phyloP scores from a whole-genome alignment of 2,888 invertebrate genomes.

The Lycaena phlaeas region DNA sequence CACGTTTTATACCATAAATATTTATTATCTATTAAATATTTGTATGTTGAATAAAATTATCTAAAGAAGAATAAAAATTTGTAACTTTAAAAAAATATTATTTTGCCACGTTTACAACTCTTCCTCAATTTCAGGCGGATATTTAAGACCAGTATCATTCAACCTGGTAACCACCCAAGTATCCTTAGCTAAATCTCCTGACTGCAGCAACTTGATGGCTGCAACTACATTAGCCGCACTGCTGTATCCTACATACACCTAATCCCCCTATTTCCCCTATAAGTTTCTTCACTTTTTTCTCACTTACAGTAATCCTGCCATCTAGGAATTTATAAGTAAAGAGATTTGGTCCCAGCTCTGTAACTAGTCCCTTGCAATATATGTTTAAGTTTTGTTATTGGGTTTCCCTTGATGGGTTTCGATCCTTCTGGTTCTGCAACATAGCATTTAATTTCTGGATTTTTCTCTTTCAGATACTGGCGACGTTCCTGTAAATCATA shows the following conservation, averaged over 20 bases:
- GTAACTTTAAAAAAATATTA: too few relatives aligned
- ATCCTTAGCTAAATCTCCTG: slow-evolving; percentile 44
- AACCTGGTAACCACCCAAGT: slow-evolving; percentile 56
- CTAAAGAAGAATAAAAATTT: too few relatives aligned
- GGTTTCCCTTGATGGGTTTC: slow-evolving; percentile 49
- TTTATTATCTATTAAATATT: too few relatives aligned
- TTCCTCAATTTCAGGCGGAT: slow-evolving; percentile 36
- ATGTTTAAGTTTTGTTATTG: slow-evolving; percentile 57
- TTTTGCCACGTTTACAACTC: background rate
- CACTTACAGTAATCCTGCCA: slow-evolving; percentile 27
- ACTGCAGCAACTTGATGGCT: slow-evolving; percentile 48
- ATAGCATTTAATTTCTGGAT: slow-evolving; percentile 39
- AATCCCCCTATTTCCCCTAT: slow-evolving; percentile 50
- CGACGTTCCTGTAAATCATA: slow-evolving; percentile 47
- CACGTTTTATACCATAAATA: too few relatives aligned
- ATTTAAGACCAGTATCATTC: slow-evolving; percentile 56
- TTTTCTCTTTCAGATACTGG: slow-evolving; percentile 53
- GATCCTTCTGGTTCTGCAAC: slow-evolving; percentile 57
- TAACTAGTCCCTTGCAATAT: slow-evolving; percentile 60
- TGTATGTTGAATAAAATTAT: too few relatives aligned
- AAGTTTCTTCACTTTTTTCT: slow-evolving; percentile 37
- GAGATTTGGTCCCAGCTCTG: slow-evolving; percentile 48
- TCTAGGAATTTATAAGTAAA: slow-evolving; percentile 52
- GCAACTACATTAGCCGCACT: slow-evolving; percentile 61
- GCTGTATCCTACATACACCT: slow-evolving; percentile 57